Base-by-base conservation (phyloP, 1,140 invertebrate species). In the Microplitis demolitor region DNA sequence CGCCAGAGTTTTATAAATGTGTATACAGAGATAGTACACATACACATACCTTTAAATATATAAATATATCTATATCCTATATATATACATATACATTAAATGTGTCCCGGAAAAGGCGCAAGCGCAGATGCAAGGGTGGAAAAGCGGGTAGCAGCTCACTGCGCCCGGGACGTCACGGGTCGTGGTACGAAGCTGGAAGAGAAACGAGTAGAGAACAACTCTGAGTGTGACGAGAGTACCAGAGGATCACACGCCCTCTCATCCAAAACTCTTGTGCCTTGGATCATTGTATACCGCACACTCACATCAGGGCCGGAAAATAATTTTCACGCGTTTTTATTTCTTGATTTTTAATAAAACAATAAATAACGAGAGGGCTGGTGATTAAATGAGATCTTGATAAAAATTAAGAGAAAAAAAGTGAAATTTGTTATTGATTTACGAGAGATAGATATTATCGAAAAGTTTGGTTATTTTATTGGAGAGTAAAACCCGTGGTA, bases 131-230 rank as follows among this genome's bases (percentile, higher is more conserved):
- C 78, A 76, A 78, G 80, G 83, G 78, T 82, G 80, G 81, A 84
- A 84, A 84, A 85, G 81, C 81, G 79, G 78, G 80, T 78, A 78
- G 80, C 78, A 83, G 83, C 83, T 84, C 84, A 84, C 84, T 83
- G 82, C 85, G 83, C 85, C 85, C 85, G 85, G 85, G 85, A 86
- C 84, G 77, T 79, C 79, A 82, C 79, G 82, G 81, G 78, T 80
- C 80, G 81, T 77, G 72, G 53, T 61, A 69, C 64, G 56, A 45
- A 73, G 63, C 45, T 66, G 68, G 72, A 53, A 62, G 45, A 68
- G 69, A 63, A 53, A 45, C 61, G 53, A 67, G 39, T 45, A 67
- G 50, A 64, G 50, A 73, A 34, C 39, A 33, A 63, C 37, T 16
- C 39, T 45, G 62, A 64, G 66, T 16, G 66, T 53, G 39, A 67